Evolutionary conservation across 1,140 invertebrate genomes (phyloP).

Genomic region (Drosophila pachea): DNA sequence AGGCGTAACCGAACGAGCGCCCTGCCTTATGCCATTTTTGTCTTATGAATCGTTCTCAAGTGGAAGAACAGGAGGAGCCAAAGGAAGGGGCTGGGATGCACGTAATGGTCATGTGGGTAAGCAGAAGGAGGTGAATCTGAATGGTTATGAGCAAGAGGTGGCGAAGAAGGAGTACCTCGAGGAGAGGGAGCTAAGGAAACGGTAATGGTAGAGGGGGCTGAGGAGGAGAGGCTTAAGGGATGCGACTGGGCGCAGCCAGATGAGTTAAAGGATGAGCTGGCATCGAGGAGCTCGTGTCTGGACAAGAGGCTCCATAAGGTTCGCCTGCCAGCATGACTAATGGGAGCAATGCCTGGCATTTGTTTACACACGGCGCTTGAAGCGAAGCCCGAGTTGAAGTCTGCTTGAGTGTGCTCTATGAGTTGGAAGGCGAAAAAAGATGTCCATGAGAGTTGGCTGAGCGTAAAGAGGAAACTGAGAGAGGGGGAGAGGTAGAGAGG

Average conservation of each 20-base stretch:
- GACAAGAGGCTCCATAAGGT: slow-evolving; percentile 10
- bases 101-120: no score
- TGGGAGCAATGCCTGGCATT: slow-evolving; percentile 69
- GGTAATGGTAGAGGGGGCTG: no score
- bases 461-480: not conserved
- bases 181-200: no score
- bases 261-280: slow-evolving; percentile 2
- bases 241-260: no score
- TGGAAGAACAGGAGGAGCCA: not conserved
- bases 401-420: slow-evolving; percentile 45
- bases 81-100: no score
- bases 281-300: not conserved
- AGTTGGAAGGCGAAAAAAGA: not conserved
- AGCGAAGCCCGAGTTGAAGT: not conserved
- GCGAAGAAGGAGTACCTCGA: no score
- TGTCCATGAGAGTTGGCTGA: no score
- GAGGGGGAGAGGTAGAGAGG: no score
- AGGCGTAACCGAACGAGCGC: slow-evolving; percentile 1
- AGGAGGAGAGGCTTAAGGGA: no score
- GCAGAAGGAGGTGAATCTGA: no score
- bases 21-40: slow-evolving; percentile 50
- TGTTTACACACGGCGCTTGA: slow-evolving; percentile 67
- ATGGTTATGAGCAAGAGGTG: no score
- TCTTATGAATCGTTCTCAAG: slow-evolving; percentile 64
- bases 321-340: slow-evolving; percentile 69